Evolutionary conservation across 2,888 invertebrate species (phyloP).

Genomic region (Caenorhabditis macrosperma): DNA sequence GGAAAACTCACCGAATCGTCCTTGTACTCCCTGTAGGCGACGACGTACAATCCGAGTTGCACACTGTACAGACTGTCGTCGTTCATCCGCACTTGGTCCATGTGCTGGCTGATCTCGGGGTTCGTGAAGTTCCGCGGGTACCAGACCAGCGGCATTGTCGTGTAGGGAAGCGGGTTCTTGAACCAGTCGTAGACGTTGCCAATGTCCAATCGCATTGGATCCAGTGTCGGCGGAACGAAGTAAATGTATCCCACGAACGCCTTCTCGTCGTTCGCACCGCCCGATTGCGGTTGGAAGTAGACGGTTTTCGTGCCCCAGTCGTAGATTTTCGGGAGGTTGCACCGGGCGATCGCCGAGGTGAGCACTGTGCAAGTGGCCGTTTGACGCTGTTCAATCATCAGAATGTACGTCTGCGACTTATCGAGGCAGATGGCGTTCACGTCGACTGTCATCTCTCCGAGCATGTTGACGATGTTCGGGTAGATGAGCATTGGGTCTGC

Average conservation of each 20-base stretch:
- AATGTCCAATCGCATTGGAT: slow-evolving; percentile 79
- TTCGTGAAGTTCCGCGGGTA: slow-evolving; percentile 80
- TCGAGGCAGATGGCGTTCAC: slow-evolving; percentile 96
- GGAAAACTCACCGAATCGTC: too few relatives aligned
- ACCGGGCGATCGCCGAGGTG: slow-evolving; percentile 78
- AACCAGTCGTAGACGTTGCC: slow-evolving; percentile 79
- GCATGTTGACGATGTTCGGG: slow-evolving; percentile 96
- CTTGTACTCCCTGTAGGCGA: slow-evolving; percentile 78
- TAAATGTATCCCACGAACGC: slow-evolving; percentile 80
- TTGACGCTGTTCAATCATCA: slow-evolving; percentile 79
- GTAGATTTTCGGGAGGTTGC: slow-evolving; percentile 77
- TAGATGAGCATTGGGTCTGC: slow-evolving; percentile 80
- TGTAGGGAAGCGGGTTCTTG: slow-evolving; percentile 74
- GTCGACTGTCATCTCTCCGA: slow-evolving; percentile 96
- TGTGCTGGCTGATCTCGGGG: slow-evolving; percentile 71
- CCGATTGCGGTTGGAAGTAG: slow-evolving; percentile 79
- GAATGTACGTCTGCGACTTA: slow-evolving; percentile 79
- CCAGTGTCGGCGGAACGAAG: slow-evolving; percentile 80
- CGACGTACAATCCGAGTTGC: slow-evolving; percentile 78
- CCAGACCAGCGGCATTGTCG: slow-evolving; percentile 79
- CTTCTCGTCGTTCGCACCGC: slow-evolving; percentile 78
- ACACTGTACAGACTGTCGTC: slow-evolving; percentile 78
- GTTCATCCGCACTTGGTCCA: slow-evolving; percentile 71
- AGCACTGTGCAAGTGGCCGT: slow-evolving; percentile 76
- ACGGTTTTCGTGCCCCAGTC: slow-evolving; percentile 80